Evolutionary conservation across 1,140 invertebrate genomes (phyloP).

Genomic region (Polyergus mexicanus): DNA sequence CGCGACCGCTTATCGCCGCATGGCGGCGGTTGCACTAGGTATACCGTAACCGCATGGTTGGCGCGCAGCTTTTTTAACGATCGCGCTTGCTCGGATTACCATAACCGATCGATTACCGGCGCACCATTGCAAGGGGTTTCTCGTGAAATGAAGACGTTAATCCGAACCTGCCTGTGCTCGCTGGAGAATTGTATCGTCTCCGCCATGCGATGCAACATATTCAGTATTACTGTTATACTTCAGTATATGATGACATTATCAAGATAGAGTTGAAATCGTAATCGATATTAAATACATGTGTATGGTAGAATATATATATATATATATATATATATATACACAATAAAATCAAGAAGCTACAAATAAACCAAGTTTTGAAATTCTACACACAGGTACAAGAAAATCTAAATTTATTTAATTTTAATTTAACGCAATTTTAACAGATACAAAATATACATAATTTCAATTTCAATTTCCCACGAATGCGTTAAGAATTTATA

Average conservation of each 20-base stretch:
- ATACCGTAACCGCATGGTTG: slow-evolving; percentile 30
- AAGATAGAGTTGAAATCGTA: too few species aligned
- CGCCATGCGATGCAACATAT: slow-evolving; percentile 17
- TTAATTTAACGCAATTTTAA: background rate
- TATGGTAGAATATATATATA: too few species aligned
- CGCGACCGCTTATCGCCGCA: slow-evolving; percentile 46
- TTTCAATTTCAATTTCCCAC: background rate
- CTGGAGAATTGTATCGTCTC: slow-evolving; percentile 23
- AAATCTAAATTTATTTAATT: background rate
- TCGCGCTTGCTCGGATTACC: slow-evolving; percentile 67
- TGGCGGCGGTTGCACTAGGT: slow-evolving; percentile 28
- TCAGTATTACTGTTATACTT: background rate
- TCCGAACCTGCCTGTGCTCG: slow-evolving; percentile 47
- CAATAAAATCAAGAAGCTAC: background rate
- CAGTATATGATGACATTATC: too few species aligned
- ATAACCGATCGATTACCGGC: slow-evolving; percentile 69
- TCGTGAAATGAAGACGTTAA: slow-evolving; percentile 66
- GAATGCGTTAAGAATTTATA: slow-evolving; percentile 17
- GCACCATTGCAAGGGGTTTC: slow-evolving; percentile 44
- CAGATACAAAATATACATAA: background rate
- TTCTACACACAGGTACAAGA: background rate
- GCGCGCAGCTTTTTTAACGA: slow-evolving; percentile 65
- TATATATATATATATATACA: background rate
- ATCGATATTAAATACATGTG: too few species aligned
- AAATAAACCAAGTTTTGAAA: background rate